phyloP scores from a whole-genome alignment of 1,140 invertebrate species.

The Bradynema listronoti region DNA sequence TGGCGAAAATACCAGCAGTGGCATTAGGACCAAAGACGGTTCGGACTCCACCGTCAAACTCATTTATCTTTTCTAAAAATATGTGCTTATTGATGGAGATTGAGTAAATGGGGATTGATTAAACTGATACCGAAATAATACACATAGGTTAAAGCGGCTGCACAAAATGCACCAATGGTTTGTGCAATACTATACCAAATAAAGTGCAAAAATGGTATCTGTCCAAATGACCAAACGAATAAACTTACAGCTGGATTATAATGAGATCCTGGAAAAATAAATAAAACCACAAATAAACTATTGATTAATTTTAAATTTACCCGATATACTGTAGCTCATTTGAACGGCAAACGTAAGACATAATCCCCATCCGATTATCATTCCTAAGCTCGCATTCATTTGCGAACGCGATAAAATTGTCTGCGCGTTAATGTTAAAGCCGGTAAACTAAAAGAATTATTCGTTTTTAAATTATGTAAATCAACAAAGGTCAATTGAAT shows the following conservation, averaged over 20 bases:
- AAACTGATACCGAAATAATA: slow-evolving; percentile 61
- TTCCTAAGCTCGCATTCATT: slow-evolving; percentile 34
- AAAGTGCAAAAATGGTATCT: slow-evolving; percentile 55
- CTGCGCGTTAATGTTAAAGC: slow-evolving; percentile 31
- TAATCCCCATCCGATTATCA: slow-evolving; percentile 46
- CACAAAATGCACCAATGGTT: slow-evolving; percentile 63
- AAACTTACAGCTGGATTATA: slow-evolving; percentile 64
- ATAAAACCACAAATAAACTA: no score
- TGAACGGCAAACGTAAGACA: slow-evolving; percentile 37
- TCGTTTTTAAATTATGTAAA: no score
- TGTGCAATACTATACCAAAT: slow-evolving; percentile 62
- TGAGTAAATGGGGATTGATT: neutral
- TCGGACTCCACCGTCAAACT: slow-evolving; percentile 61
- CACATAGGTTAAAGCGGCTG: slow-evolving; percentile 60
- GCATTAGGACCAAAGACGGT: slow-evolving; percentile 45
- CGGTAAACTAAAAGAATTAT: slow-evolving; percentile 41
- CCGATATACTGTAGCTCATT: slow-evolving; percentile 42
- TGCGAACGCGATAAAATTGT: slow-evolving; percentile 25
- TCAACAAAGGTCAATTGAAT: no score
- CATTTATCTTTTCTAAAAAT: slow-evolving; percentile 41
- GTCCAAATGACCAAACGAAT: slow-evolving; percentile 60
- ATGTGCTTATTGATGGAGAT: neutral
- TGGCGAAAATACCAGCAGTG: slow-evolving; percentile 65
- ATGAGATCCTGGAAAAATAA: slow-evolving; percentile 61
- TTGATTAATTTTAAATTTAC: no score